Base-by-base conservation (phyloP, 2,113 vertebrate genomes). In the Rissa tridactyla region DNA sequence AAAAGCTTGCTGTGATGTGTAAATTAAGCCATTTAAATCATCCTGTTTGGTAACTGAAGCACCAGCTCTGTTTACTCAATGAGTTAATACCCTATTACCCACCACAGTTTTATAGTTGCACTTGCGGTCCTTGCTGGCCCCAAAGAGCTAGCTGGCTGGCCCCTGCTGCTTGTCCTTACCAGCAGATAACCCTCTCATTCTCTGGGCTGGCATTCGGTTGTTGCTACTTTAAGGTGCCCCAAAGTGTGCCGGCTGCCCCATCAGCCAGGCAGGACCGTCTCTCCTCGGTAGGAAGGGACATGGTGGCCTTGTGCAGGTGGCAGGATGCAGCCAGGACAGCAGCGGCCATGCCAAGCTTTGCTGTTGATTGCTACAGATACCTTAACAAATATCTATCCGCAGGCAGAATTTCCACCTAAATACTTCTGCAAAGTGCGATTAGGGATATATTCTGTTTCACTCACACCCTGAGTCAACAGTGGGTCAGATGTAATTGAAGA, bases 21-120 rank as follows among this genome's bases (percentile, higher is more conserved):
- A 95, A 97, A 94, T 95, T 89, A 97, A 93, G 91, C 58, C 82
- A 89, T 95, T 94, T 94, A 95, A 96, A 95, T 94, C 46, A 83
- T 69, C 75, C 82, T 87, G 36, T 86, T 66, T 58, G 86, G 69
- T 85, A 92, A 82, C 69, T 66, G 92, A 70, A 95, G 85, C 64
- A 69, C 57, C 46, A 65, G 72, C 58, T 92, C 86, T 80, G 54
- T 73, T 84, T 91, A 58, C 17, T 91, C 65, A 54, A 19, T 58
- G 69, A 79, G 75, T 90, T 87, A 94, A 87, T 90, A 34, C 30
- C 30, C 60, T 81, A 9, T 83, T 47, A 40, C n/a, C 38, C 2
- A 0, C 29, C 7, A 26, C 1, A 46, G 54, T 40, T 79, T 60
- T 79, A 10, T 23, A 60, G 52, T 52, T 87, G 22, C 16, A 3